These are phyloP conservation scores for Argynnis bischoffii DNA, from an alignment of 2,888 invertebrate genomes.

Conservation along the genomic window DNA sequence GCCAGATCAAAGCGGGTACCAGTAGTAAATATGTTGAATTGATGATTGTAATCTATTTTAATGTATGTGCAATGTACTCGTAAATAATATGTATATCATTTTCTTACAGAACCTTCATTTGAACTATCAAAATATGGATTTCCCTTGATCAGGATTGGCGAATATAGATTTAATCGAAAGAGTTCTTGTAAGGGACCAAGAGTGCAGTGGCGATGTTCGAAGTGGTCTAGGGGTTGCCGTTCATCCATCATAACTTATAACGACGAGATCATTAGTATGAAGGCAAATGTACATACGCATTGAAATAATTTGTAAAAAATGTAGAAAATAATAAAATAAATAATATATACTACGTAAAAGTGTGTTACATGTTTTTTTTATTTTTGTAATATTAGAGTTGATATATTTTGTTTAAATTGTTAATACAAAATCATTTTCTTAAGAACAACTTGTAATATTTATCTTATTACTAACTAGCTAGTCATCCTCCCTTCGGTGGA, in stretches of 20 bases:
- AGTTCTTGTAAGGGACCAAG: slow-evolving; percentile 31
- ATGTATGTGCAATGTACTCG: background rate
- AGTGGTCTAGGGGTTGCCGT: slow-evolving; percentile 22
- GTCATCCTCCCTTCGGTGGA: too few species aligned
- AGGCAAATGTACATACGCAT: slow-evolving; percentile 23
- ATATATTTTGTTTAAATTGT: too few species aligned
- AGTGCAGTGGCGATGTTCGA: slow-evolving; percentile 32
- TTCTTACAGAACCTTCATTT: slow-evolving; percentile 15
- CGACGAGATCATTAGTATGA: slow-evolving; percentile 25
- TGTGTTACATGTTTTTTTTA: background rate
- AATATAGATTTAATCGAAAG: slow-evolving; percentile 28
- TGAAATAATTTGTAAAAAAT: slow-evolving; percentile 1
- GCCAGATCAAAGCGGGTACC: too few species aligned
- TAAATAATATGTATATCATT: background rate
- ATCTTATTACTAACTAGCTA: too few species aligned
- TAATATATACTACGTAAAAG: background rate
- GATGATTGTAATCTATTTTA: background rate
- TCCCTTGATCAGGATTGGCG: slow-evolving; percentile 26
- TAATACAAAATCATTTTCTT: too few species aligned
- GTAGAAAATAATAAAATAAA: background rate
- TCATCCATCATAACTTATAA: slow-evolving; percentile 28
- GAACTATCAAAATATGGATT: slow-evolving; percentile 28
- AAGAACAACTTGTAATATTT: too few species aligned
- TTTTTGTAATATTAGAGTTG: too few species aligned
- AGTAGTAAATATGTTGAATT: too few species aligned